Evolutionary conservation across 2,113 vertebrate species (phyloP).

Genomic region (Peromyscus californicus): DNA sequence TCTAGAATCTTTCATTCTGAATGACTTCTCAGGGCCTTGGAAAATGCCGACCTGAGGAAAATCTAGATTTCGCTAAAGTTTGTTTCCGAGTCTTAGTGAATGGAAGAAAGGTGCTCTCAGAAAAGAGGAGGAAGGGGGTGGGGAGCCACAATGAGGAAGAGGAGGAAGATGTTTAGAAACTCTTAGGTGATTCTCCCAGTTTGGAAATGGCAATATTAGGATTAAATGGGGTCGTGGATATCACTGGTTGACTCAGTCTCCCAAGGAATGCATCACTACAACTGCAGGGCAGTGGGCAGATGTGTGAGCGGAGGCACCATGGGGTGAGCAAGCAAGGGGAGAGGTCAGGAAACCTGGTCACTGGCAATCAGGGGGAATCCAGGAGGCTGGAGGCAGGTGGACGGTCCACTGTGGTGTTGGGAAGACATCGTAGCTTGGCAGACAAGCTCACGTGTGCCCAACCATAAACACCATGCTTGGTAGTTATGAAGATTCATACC

Average conservation of each 20-base stretch:
- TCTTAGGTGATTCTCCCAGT: not conserved
- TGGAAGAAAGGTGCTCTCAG: not conserved
- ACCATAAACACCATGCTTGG: not conserved
- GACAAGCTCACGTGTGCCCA: rapidly evolving
- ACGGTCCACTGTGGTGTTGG: not conserved
- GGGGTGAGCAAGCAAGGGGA: not conserved
- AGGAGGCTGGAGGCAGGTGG: not conserved
- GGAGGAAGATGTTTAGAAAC: slow-evolving; percentile 18
- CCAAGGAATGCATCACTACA: rapidly evolving
- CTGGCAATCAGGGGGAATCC: not conserved
- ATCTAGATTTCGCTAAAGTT: not conserved
- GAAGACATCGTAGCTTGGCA: not conserved
- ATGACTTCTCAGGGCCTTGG: not conserved
- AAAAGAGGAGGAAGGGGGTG: not conserved
- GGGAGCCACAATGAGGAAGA: not conserved
- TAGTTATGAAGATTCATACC: not conserved
- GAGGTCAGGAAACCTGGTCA: not conserved
- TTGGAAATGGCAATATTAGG: not conserved
- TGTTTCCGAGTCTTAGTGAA: not conserved
- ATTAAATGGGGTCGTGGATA: not conserved
- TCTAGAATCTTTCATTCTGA: not conserved
- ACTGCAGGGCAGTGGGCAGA: not conserved
- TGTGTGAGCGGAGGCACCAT: not conserved
- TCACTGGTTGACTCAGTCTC: not conserved
- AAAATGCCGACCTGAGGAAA: not conserved